These are phyloP conservation scores for Caenorhabditis remanei DNA, from an alignment of 1,140 invertebrate species.

Conservation along the genomic window DNA sequence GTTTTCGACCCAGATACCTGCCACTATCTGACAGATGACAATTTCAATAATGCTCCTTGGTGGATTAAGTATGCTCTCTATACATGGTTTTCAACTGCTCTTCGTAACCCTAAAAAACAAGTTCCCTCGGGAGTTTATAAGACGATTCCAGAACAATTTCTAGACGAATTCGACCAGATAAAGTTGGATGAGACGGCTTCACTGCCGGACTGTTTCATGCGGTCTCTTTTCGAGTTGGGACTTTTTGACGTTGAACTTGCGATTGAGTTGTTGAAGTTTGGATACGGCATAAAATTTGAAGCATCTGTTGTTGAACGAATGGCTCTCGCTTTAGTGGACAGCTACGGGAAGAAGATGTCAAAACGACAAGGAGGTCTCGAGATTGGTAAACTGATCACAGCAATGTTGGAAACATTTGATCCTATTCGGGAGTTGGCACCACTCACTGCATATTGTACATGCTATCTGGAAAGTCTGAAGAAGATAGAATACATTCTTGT, in stretches of 20 bases:
- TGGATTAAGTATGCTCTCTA: conserved; percentile 18
- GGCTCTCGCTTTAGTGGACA: conserved; percentile 31
- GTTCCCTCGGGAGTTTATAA: conserved; percentile 20
- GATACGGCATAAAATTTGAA: conserved; percentile 12
- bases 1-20: background rate
- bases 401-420: conserved; percentile 32
- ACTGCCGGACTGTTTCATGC: background rate
- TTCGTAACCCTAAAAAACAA: background rate
- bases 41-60: conserved; percentile 22
- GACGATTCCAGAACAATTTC: conserved; percentile 13
- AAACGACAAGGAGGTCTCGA: background rate
- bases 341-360: conserved; percentile 38
- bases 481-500: conserved; percentile 15
- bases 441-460: background rate
- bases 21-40: background rate
- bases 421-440: conserved; percentile 4
- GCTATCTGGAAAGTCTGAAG: conserved; percentile 10
- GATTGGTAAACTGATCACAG: background rate
- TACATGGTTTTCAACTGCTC: background rate
- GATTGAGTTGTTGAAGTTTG: background rate
- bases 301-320: background rate
- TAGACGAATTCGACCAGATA: conserved; percentile 27
- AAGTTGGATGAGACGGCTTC: background rate
- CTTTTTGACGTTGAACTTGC: conserved; percentile 24
- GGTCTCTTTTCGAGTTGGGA: conserved; percentile 24